Conservation (phyloP, 2,888 invertebrate species). For the Heliconius sara region DNA sequence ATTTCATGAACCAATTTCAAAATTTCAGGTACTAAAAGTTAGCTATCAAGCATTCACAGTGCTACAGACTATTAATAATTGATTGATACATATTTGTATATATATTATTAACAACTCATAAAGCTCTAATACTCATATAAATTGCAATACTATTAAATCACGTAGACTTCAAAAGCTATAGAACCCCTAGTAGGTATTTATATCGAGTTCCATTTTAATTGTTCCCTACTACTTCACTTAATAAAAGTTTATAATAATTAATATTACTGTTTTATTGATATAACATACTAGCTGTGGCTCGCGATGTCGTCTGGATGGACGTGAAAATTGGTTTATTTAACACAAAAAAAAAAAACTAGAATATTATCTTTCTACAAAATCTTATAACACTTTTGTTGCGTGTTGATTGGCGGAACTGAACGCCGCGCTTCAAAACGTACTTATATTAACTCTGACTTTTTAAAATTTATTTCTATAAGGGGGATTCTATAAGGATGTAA, state of each 20-base stretch:
- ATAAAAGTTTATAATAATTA: not conserved
- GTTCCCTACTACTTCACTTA: not conserved
- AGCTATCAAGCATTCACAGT: slow-evolving; percentile 68
- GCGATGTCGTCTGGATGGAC: no score
- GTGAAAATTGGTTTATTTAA: no score
- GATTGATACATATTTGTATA: slow-evolving; percentile 18
- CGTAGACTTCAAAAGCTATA: not conserved
- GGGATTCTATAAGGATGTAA: no score
- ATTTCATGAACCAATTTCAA: not conserved
- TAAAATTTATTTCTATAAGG: no score
- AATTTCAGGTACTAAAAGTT: slow-evolving; percentile 66
- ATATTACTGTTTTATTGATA: not conserved
- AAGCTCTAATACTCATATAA: not conserved
- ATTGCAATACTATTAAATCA: not conserved
- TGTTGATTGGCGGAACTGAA: no score
- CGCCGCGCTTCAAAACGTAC: no score
- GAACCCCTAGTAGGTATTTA: not conserved
- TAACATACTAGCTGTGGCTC: not conserved
- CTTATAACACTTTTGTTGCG: no score
- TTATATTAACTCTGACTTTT: no score
- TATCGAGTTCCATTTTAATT: not conserved
- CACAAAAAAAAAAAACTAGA: no score
- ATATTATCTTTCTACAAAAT: no score
- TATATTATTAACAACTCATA: no score
- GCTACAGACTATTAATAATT: slow-evolving; percentile 56